Conservation (phyloP, 1,140 invertebrate genomes). For the Pectinophora gossypiella region DNA sequence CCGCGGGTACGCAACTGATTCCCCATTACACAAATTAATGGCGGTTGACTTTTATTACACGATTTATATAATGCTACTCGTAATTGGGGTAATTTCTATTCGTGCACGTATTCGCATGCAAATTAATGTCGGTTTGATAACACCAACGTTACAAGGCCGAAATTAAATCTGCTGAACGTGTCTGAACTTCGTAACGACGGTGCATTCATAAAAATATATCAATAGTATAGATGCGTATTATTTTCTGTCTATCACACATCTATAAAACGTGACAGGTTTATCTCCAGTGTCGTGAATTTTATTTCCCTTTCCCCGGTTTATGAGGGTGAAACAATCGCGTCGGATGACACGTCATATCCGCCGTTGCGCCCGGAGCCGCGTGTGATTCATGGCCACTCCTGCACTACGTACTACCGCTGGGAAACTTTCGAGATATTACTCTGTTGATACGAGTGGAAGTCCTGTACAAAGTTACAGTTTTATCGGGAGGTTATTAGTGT, state of each 20-base stretch:
- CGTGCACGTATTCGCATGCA: conserved; percentile 1
- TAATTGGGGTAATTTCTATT: conserved; percentile 1
- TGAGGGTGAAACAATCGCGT: not conserved
- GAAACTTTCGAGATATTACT: not conserved
- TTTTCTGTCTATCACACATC: not conserved
- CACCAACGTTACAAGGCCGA: not conserved
- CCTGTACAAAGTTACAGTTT: not conserved
- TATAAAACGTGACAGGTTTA: not conserved
- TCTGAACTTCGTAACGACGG: not conserved
- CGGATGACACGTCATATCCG: not conserved
- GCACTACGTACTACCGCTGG: too few species aligned
- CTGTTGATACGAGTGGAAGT: not conserved
- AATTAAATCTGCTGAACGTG: not conserved
- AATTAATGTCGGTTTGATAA: conserved; percentile 2
- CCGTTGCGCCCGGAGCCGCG: not conserved
- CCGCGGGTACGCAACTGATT: not conserved
- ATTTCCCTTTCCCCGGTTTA: not conserved
- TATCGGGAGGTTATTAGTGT: too few species aligned
- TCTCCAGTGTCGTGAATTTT: not conserved
- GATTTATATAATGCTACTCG: not conserved
- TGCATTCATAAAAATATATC: not conserved
- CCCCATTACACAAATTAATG: not conserved
- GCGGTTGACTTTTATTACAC: not conserved
- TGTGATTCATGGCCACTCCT: not conserved
- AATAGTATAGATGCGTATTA: too few species aligned